Evolutionary conservation across 30 jellyfish, hydroid and myxozoan genomes (phyloP).

Genomic region (Sanderia malayensis): DNA sequence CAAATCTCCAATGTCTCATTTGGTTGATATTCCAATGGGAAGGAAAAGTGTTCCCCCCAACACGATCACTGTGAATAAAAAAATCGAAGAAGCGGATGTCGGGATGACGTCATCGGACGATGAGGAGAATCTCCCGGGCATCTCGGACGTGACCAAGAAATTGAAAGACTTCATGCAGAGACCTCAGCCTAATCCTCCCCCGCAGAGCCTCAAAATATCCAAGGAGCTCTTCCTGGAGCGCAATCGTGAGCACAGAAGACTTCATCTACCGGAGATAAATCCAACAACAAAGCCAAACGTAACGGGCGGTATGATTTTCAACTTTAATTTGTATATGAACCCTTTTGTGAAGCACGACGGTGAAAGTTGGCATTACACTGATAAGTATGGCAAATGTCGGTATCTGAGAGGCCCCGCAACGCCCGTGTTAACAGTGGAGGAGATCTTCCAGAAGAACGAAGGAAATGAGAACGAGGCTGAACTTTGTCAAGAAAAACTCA

Average conservation of each 20-base stretch:
- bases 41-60: not conserved
- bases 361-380: slow-evolving; percentile 37
- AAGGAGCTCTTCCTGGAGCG: slow-evolving; percentile 4
- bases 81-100: not conserved
- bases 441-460: slow-evolving; percentile 33
- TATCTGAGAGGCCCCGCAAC: slow-evolving; percentile 68
- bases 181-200: slow-evolving; percentile 45
- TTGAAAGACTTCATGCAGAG: slow-evolving; percentile 39
- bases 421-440: slow-evolving; percentile 63
- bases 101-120: not conserved
- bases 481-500: too few species aligned
- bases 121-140: not conserved
- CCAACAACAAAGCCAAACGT: not conserved
- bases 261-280: not conserved
- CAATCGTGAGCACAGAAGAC: not conserved
- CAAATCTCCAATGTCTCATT: not conserved
- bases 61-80: not conserved
- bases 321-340: slow-evolving; percentile 21
- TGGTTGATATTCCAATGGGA: not conserved
- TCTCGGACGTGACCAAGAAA: not conserved
- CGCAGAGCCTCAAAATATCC: slow-evolving; percentile 43
- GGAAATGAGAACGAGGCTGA: not conserved
- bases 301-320: not conserved
- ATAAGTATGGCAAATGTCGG: slow-evolving; percentile 61
- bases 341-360: slow-evolving; percentile 35